A percentile compares a stretch with the other conserved stretches of the same genome.
These are phyloP conservation scores for Pseudolaguvia tuberculata DNA, from an alignment of 2,113 vertebrate genomes.

Conservation along the genomic window DNA sequence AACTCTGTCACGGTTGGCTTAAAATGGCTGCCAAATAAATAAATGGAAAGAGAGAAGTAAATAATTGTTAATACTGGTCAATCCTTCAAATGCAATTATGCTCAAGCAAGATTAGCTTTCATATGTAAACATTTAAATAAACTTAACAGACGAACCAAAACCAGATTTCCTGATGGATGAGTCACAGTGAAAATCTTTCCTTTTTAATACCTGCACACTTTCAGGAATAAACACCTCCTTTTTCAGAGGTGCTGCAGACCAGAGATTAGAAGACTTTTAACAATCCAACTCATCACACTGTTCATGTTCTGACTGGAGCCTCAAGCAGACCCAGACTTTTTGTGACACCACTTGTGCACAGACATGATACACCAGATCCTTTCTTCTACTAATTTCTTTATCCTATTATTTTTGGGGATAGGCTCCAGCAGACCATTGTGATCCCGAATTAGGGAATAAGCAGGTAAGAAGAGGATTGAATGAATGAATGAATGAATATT, in stretches of 20 bases:
- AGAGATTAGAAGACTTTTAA: constrained; percentile 39
- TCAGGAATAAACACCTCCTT: constrained; percentile 14
- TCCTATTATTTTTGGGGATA: too few species aligned
- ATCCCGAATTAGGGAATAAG: too few species aligned
- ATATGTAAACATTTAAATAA: constrained; percentile 18
- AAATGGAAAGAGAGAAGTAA: constrained; percentile 25
- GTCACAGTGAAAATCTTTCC: background rate
- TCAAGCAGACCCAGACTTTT: constrained; percentile 9
- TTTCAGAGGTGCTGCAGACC: constrained; percentile 35
- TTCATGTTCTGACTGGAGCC: constrained; percentile 10
- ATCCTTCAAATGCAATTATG: constrained; percentile 27
- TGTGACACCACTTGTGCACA: background rate
- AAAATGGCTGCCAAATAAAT: constrained; percentile 2
- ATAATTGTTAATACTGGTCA: constrained; percentile 36
- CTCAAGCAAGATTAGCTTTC: constrained; percentile 20
- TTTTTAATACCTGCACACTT: constrained; percentile 21
- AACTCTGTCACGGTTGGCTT: background rate
- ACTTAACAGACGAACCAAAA: constrained; percentile 24
- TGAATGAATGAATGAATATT: too few species aligned
- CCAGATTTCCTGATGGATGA: constrained; percentile 9
- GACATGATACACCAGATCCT: background rate
- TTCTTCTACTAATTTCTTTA: background rate
- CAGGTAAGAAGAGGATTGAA: too few species aligned
- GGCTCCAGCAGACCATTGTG: too few species aligned
- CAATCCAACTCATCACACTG: constrained; percentile 33